Base-by-base conservation (phyloP, 1,140 invertebrate genomes). In the Caenorhabditis remanei region DNA sequence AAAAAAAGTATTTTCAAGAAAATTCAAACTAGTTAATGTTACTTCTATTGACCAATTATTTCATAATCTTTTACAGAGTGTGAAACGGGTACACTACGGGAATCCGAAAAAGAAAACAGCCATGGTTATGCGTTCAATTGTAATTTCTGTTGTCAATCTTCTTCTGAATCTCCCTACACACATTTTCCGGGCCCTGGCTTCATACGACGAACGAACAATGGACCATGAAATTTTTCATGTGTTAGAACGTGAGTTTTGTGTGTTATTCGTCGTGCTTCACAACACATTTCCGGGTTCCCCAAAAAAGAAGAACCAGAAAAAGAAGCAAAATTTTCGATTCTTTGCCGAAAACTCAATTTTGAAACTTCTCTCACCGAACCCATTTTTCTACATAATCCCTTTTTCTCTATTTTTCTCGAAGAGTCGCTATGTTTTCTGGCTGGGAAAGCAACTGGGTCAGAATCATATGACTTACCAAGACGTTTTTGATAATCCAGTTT, bases 111-210 rank as follows among this genome's bases (percentile, higher is more conserved):
- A 89, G 63, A 91, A 90, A 53, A 89, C 89, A 19, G 88, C 90
- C 14, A 92, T 91, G 91, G 91, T 91, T 11, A 87, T 91, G 61
- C 56, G 91, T 46, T 91, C 91, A 7, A 84, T 92, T 19, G 84
- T 92, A 9, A 92, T 91, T 46, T 91, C 91, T 13, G 91, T 84
- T 4, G 21, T 92, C n/a, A 91, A 91, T 79, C 84, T 91, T 16
- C 84, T 90, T 40, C 91, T 91, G 41, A 91, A 91, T 75, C 84
- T 91, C 14, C 91, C 91, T n/a, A 87, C 90, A 6, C 91, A 91
- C 83, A 88, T 90, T 13, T 61, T 91, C 2, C 75, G 91, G 14
- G 88, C 86, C 19, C 58, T 90, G 40, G 84, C 82, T 56, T 91
- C 90, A 11, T 46, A 92, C n/a, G 91, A 91, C 41, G 90, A 86